These are phyloP conservation scores for Gadus macrocephalus DNA, from an alignment of 2,113 vertebrate genomes.

Conservation along the genomic window DNA sequence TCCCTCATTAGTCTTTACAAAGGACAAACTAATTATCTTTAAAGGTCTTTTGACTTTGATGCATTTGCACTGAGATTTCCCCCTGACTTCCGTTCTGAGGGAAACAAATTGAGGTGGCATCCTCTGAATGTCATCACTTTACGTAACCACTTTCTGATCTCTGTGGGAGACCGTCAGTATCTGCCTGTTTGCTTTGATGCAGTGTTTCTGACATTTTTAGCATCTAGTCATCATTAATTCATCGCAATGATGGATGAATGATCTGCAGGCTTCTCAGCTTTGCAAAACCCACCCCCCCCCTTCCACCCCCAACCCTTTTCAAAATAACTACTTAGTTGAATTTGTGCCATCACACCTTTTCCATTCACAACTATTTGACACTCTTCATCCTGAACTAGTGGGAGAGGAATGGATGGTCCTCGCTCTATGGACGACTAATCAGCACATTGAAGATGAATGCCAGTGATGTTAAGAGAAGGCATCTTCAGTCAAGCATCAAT, in stretches of 20 bases:
- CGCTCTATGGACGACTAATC: no score
- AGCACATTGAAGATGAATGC: no score
- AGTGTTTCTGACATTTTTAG: constrained; percentile 53
- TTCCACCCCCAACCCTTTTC: no score
- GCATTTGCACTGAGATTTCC: constrained; percentile 36
- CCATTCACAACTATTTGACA: no score
- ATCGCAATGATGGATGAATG: constrained; percentile 16
- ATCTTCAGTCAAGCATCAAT: no score
- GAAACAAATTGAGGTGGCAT: constrained; percentile 33
- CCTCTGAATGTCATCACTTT: constrained; percentile 56
- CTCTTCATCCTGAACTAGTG: no score
- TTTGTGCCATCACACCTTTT: no score
- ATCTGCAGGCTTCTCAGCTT: constrained; percentile 25
- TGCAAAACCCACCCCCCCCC: not conserved
- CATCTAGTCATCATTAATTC: constrained; percentile 49
- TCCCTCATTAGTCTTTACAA: constrained; percentile 52
- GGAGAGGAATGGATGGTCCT: no score
- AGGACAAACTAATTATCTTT: constrained; percentile 70
- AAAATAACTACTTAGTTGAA: no score
- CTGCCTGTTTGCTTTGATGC: constrained; percentile 49
- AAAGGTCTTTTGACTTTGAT: constrained; percentile 69
- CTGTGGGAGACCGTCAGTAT: constrained; percentile 40
- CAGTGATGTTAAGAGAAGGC: no score
- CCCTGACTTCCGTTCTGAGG: constrained; percentile 37
- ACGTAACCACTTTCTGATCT: constrained; percentile 46